Base-by-base conservation (phyloP, 2,888 invertebrate genomes). In the Chrysolina oricalcia region DNA sequence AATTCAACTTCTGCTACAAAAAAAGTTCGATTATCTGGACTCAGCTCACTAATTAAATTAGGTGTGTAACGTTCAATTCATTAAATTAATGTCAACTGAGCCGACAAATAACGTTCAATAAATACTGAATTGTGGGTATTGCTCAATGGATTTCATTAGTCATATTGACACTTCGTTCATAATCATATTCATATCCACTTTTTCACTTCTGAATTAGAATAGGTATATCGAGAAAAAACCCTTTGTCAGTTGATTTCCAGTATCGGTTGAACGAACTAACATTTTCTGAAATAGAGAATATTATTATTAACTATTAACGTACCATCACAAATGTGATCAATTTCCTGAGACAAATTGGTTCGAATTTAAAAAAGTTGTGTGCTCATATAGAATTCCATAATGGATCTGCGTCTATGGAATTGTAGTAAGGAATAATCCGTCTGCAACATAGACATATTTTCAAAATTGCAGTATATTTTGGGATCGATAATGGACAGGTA, bases 61-160 rank as follows among this genome's bases (percentile, higher is more conserved):
- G 68, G 68, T 68, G 68, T 68, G 68, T 53, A 53, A 68, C 23
- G 35, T 41, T 53, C 50, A 68, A 68, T 68, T 53, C 17, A 68
- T 68, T 53, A 53, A 68, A 68, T 68, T 68, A 68, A 17, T 21
- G 56, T 68, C 68, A 53, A 17, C 19, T 35, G 68, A 40, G n/a
- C 41, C 19, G 68, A 53, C 53, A 68, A 35, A 68, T 68, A 27
- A 53, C 41, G 68, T 19, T 40, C 23, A 53, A 53, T 68, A 68
- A 68, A 68, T 68, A 68, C 40, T 11, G 56, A 68, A 53, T 40
- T 53, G 56, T 41, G 5, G n/a, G 48, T 8, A 68, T 68, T 66
- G 23, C 23, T 41, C 43, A 66, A 66, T 65, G 21, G 2, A 21
- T 17, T 15, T 15, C 19, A 65, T 66, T 66, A 43, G n/a, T 66